Conservation (phyloP, 2,113 vertebrate genomes). For the Podilymbus podiceps region DNA sequence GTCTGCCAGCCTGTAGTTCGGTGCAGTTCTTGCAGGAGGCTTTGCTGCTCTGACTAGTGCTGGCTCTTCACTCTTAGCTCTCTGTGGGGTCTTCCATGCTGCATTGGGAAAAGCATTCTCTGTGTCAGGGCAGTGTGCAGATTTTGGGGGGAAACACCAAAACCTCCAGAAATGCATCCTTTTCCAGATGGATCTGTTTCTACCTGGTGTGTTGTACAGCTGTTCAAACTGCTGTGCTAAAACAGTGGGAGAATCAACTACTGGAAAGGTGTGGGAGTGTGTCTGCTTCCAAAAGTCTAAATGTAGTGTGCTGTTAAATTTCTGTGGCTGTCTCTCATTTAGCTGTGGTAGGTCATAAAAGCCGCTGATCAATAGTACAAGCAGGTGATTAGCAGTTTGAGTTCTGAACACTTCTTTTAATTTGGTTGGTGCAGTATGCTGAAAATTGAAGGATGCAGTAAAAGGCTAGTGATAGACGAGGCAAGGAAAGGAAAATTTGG, state of each 20-base stretch:
- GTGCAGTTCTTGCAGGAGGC: neutral
- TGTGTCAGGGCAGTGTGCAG: neutral
- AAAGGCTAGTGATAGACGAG: neutral
- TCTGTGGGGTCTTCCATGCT: neutral
- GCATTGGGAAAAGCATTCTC: neutral
- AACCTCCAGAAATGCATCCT: neutral
- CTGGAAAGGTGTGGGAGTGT: neutral
- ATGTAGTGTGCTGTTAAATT: neutral
- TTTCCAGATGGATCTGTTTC: neutral
- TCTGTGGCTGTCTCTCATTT: neutral
- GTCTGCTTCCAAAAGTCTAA: neutral
- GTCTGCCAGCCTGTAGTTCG: neutral
- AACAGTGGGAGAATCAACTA: neutral
- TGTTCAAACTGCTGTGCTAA: neutral
- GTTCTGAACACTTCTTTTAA: neutral
- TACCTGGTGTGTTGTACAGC: neutral
- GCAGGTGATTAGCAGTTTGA: constrained; percentile 17
- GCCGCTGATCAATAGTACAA: constrained; percentile 21
- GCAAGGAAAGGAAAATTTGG: neutral
- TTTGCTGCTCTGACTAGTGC: neutral
- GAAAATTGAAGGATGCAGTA: neutral
- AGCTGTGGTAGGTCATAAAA: neutral
- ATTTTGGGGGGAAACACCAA: neutral
- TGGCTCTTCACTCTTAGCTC: neutral
- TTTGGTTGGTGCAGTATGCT: neutral